Percentiles rank a stretch among this genome's conserved stretches.
Conservation (phyloP, 1,140 invertebrate genomes). For the Palaemon carinicauda region DNA sequence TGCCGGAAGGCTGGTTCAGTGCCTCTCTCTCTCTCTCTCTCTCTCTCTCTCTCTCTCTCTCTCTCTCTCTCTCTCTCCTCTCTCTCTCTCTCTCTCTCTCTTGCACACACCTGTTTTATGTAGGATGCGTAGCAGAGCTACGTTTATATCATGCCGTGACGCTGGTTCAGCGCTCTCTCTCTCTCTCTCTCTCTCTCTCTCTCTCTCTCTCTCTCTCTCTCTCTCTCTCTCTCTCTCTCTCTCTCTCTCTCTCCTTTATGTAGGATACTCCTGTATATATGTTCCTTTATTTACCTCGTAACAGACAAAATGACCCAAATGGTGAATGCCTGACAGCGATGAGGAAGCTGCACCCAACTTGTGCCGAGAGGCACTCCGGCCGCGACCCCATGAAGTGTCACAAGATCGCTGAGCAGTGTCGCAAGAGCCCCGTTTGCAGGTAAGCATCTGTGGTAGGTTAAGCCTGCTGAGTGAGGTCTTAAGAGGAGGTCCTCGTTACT, state of each 20-base stretch:
- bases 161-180: too few relatives aligned
- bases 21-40: not conserved
- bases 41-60: not conserved
- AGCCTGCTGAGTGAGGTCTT: not conserved
- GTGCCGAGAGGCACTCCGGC: conserved; percentile 44
- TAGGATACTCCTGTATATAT: not conserved
- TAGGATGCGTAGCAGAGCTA: too few relatives aligned
- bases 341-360: conserved; percentile 56
- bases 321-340: conserved; percentile 58
- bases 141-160: not conserved
- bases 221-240: too few relatives aligned
- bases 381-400: conserved; percentile 53
- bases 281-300: not conserved
- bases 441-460: too few relatives aligned
- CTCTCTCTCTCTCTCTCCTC: not conserved
- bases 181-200: too few relatives aligned
- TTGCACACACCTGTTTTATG: not conserved
- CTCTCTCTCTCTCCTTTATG: too few relatives aligned
- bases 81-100: not conserved
- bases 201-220: too few relatives aligned
- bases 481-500: too few relatives aligned
- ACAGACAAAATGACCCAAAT: conserved; percentile 56
- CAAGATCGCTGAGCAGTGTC: conserved; percentile 53
- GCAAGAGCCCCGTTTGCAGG: conserved; percentile 47
- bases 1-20: not conserved